Evolutionary conservation across 1,140 invertebrate genomes (phyloP).

Genomic region (Gonatopus flavifemur): DNA sequence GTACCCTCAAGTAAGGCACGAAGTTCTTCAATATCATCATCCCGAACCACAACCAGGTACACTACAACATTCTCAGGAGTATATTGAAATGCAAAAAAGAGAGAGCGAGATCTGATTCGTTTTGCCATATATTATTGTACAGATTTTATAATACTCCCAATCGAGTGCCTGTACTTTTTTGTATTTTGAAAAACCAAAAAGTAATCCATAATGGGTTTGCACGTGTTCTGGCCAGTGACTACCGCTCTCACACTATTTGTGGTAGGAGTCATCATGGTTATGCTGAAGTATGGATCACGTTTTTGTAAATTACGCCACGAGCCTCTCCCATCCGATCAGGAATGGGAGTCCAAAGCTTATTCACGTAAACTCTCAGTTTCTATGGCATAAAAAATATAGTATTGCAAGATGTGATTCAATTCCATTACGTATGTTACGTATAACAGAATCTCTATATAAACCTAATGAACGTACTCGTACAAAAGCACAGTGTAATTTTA

Average conservation of each 20-base stretch:
- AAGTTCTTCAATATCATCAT: slow-evolving; percentile 40
- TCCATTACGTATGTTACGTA: slow-evolving; percentile 4
- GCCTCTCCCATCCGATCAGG: slow-evolving; percentile 61
- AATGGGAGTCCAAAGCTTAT: slow-evolving; percentile 65
- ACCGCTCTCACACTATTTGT: slow-evolving; percentile 72
- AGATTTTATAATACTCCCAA: background rate
- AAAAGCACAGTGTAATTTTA: too few species aligned
- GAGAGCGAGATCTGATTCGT: slow-evolving; percentile 76
- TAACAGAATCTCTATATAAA: too few species aligned
- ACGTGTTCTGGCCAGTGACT: slow-evolving; percentile 73
- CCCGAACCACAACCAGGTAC: slow-evolving; percentile 33
- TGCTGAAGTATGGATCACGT: slow-evolving; percentile 71
- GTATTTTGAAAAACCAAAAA: too few species aligned
- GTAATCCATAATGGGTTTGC: slow-evolving; percentile 62
- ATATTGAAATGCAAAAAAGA: slow-evolving; percentile 75
- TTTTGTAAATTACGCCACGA: slow-evolving; percentile 68
- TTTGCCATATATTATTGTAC: background rate
- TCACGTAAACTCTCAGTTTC: slow-evolving; percentile 64
- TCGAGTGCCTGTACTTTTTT: too few species aligned
- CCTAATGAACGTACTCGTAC: too few species aligned
- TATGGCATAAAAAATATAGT: slow-evolving; percentile 30
- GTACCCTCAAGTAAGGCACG: slow-evolving; percentile 31
- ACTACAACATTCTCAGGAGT: slow-evolving; percentile 58
- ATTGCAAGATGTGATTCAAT: too few species aligned
- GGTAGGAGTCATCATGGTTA: slow-evolving; percentile 71